Evolutionary conservation across 2,113 vertebrate genomes (phyloP).

Genomic region (Scytalopus superciliaris): DNA sequence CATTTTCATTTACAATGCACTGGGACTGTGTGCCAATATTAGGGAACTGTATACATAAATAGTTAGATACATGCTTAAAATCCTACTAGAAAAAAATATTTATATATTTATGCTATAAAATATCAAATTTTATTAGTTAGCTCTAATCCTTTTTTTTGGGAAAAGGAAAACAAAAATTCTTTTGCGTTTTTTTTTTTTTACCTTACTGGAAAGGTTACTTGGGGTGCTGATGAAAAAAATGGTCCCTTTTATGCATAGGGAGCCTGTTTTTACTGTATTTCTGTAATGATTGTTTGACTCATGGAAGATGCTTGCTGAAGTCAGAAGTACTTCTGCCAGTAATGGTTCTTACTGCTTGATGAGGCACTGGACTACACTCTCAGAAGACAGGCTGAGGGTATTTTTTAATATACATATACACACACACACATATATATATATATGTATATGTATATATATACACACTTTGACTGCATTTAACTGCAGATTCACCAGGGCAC

Average conservation of each 20-base stretch:
- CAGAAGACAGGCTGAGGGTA: neutral
- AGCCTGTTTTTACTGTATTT: neutral
- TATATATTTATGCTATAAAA: neutral
- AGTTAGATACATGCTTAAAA: neutral
- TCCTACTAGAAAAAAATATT: neutral
- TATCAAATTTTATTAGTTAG: neutral
- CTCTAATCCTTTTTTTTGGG: neutral
- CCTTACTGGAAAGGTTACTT: neutral
- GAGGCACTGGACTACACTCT: neutral
- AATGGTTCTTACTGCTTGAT: neutral
- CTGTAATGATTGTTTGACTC: neutral
- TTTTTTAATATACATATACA: too few relatives aligned
- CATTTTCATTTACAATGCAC: neutral
- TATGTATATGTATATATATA: too few relatives aligned
- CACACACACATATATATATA: too few relatives aligned
- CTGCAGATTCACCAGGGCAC: neutral
- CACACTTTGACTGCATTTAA: neutral
- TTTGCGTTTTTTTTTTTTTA: neutral
- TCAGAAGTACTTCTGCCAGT: neutral
- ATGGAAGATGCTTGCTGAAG: neutral
- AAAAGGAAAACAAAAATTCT: neutral
- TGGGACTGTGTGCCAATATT: neutral
- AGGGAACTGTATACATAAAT: neutral
- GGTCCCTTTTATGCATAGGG: rapidly evolving
- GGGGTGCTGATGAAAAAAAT: neutral